phyloP scores from a whole-genome alignment of 2,113 vertebrate species.

The Eolophus roseicapilla region DNA sequence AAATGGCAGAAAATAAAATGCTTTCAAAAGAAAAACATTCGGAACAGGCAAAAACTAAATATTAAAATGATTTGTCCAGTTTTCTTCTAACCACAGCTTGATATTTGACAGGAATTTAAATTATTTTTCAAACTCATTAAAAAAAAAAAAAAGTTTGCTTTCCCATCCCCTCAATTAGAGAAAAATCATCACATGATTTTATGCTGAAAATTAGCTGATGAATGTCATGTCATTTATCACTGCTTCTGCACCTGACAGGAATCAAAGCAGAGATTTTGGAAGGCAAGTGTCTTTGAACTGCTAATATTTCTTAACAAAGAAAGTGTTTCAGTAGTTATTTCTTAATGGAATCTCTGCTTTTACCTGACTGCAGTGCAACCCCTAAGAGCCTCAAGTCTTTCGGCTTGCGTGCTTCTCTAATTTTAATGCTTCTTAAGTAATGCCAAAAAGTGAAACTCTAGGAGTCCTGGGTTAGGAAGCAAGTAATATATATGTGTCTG shows the following conservation, averaged over 20 bases:
- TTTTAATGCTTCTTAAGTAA: not conserved
- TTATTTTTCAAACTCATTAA: not conserved
- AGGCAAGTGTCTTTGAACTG: slow-evolving; percentile 4
- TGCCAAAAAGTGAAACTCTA: not conserved
- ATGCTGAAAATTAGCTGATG: not conserved
- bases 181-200: not conserved
- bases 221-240: not conserved
- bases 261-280: slow-evolving; percentile 38
- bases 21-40: not conserved
- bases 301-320: slow-evolving; percentile 9
- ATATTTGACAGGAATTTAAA: not conserved
- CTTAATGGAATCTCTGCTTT: not conserved
- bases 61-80: not conserved
- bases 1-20: not conserved
- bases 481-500: accelerated
- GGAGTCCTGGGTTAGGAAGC: not conserved
- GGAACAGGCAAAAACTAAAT: not conserved
- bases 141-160: not conserved
- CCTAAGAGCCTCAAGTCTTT: not conserved
- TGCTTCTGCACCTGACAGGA: slow-evolving; percentile 2
- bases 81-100: not conserved
- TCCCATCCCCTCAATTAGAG: not conserved
- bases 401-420: not conserved
- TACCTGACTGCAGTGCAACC: not conserved
- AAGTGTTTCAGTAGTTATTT: slow-evolving; percentile 4